A percentile compares a stretch with the other conserved stretches of the same genome.
Conservation (phyloP, 2,797 vertebrate genomes). For the Malurus leucopterus region DNA sequence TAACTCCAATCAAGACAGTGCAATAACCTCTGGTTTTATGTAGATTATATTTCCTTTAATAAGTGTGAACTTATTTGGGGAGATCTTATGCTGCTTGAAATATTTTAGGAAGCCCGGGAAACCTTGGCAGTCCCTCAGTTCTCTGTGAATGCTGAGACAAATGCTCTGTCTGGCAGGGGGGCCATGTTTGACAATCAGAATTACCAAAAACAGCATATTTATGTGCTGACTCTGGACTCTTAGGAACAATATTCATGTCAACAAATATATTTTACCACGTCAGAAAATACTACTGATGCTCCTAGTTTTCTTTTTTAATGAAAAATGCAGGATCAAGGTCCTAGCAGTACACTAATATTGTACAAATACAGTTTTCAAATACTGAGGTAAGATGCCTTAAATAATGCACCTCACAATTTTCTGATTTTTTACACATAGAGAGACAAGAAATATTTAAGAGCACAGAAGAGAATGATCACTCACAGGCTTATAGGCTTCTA, state of each 20-base stretch:
- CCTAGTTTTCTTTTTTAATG: neutral
- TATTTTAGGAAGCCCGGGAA: neutral
- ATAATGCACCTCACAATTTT: neutral
- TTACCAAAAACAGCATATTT: neutral
- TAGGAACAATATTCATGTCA: neutral
- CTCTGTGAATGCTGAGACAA: neutral
- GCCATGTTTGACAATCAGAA: neutral
- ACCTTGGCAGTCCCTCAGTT: neutral
- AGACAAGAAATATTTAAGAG: neutral
- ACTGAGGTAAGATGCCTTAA: neutral
- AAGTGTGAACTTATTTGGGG: neutral
- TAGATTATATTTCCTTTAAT: neutral
- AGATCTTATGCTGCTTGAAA: neutral
- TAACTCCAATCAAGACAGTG: neutral
- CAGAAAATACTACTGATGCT: neutral
- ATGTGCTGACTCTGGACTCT: neutral
- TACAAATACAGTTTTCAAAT: neutral
- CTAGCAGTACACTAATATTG: neutral
- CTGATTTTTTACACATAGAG: neutral
- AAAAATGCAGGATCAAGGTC: neutral
- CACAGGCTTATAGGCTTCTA: neutral
- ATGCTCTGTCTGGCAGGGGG: neutral
- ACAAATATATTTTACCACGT: neutral
- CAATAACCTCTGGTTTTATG: neutral
- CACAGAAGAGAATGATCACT: neutral